A percentile compares a stretch with the other conserved stretches of the same genome.
Evolutionary conservation across 2,888 invertebrate species (phyloP).

Genomic region (Protophormia terraenovae): DNA sequence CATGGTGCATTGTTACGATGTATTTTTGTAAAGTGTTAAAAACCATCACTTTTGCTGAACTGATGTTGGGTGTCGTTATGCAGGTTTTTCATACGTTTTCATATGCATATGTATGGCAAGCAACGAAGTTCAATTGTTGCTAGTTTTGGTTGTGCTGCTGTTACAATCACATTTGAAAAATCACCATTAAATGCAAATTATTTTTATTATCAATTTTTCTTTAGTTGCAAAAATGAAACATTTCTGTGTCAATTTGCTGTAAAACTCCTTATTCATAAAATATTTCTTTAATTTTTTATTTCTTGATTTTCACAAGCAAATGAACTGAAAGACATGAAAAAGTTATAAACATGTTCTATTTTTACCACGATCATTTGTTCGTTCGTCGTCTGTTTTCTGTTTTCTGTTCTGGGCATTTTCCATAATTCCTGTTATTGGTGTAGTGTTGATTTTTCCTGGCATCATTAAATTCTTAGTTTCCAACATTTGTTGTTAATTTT

Average conservation of each 20-base stretch:
- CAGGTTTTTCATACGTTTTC: neutral
- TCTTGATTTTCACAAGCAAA: neutral
- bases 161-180: conserved; percentile 47
- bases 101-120: neutral
- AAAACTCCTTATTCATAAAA: conserved; percentile 17
- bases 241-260: conserved; percentile 63
- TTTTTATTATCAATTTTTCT: conserved; percentile 58
- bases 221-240: neutral
- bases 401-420: conserved; percentile 9
- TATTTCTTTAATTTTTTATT: neutral
- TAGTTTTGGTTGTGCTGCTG: neutral
- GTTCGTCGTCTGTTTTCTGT: neutral
- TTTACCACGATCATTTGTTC: neutral
- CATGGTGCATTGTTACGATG: neutral
- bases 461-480: conserved; percentile 52
- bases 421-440: conserved; percentile 49
- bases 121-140: neutral
- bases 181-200: conserved; percentile 70
- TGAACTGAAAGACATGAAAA: neutral
- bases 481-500: conserved; percentile 41
- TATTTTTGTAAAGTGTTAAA: conserved; percentile 18
- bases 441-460: conserved; percentile 53
- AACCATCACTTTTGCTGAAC: conserved; percentile 12
- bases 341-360: conserved; percentile 45
- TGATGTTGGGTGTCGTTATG: conserved; percentile 33